Evolutionary conservation across 2,113 vertebrate species (phyloP).

Genomic region (Xiphorhynchus elegans): DNA sequence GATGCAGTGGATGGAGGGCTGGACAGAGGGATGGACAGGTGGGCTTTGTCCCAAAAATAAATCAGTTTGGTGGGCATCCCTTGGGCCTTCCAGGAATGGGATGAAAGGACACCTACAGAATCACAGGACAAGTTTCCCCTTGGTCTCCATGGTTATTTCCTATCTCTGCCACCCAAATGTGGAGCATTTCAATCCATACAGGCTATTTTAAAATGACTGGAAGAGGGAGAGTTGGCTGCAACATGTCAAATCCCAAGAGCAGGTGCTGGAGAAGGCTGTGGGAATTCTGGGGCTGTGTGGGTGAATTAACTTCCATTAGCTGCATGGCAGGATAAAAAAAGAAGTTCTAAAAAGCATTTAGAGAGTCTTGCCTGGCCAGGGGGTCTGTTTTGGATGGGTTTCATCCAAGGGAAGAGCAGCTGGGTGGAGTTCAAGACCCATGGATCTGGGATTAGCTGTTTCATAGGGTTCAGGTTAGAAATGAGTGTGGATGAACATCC

Average conservation of each 20-base stretch:
- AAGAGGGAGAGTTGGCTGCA: rapidly evolving
- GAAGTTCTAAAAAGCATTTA: background rate
- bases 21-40: background rate
- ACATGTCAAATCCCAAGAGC: background rate
- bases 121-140: background rate
- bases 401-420: background rate
- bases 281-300: rapidly evolving
- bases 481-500: rapidly evolving
- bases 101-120: background rate
- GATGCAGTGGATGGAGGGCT: background rate
- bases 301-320: background rate
- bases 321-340: background rate
- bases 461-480: background rate
- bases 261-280: rapidly evolving
- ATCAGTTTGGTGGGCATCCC: background rate
- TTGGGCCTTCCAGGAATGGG: background rate
- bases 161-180: background rate
- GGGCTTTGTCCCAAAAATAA: background rate
- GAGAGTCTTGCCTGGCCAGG: rapidly evolving
- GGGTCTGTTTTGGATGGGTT: background rate
- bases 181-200: background rate
- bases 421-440: background rate
- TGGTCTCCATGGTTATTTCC: background rate
- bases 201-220: background rate
- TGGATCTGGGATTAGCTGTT: background rate